Evolutionary conservation across 2,888 invertebrate species (phyloP).

Genomic region (Metacarcinus magister): DNA sequence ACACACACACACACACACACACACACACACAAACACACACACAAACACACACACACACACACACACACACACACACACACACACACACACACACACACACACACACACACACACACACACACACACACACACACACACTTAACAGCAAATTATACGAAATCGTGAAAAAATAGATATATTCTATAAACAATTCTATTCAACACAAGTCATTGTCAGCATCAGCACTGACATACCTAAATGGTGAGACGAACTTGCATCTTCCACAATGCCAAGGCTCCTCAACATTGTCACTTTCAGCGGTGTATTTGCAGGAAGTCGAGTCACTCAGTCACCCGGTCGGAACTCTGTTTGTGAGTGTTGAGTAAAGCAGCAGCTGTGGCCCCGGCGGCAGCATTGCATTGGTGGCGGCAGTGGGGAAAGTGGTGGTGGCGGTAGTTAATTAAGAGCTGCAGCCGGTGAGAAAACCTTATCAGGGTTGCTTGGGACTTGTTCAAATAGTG

Average conservation of each 20-base stretch:
- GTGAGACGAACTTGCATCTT: background rate
- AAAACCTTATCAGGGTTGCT: background rate
- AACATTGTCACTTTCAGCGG: background rate
- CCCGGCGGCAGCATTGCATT: background rate
- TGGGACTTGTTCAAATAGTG: background rate
- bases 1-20: no score
- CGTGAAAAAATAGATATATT: no score
- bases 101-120: no score
- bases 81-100: no score
- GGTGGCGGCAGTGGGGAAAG: background rate
- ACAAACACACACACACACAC: no score
- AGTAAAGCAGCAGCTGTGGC: background rate
- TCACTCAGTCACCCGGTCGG: background rate
- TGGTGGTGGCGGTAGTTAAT: background rate
- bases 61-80: no score
- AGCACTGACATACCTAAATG: background rate
- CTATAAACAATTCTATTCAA: background rate
- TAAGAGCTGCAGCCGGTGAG: background rate
- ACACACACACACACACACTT: no score
- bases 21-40: no score
- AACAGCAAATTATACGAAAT: no score
- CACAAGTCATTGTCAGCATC: background rate
- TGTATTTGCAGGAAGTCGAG: background rate
- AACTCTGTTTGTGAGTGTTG: background rate
- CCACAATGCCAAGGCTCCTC: background rate